Conservation (phyloP, 2,888 invertebrate genomes). For the Dicycla oo region DNA sequence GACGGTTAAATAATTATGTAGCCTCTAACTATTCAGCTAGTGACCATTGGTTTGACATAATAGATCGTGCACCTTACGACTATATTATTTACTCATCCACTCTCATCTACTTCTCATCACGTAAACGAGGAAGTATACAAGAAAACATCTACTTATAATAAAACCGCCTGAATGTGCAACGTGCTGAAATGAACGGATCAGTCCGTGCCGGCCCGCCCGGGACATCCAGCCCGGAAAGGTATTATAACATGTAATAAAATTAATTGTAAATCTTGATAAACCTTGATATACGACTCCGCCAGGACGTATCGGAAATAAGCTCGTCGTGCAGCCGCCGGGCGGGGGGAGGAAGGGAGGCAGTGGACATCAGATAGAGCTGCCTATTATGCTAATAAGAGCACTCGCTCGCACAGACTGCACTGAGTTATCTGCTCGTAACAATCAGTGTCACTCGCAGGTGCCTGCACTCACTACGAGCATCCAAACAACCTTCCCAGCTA, state of each 20-base stretch:
- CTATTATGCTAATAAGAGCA: constrained; percentile 42
- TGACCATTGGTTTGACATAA: not conserved
- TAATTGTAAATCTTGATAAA: constrained; percentile 61
- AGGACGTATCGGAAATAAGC: constrained; percentile 65
- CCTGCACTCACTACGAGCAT: not conserved
- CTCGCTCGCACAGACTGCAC: constrained; percentile 1
- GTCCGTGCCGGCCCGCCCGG: constrained; percentile 7
- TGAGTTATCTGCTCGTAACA: constrained; percentile 26
- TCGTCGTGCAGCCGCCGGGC: constrained; percentile 25
- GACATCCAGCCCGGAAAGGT: not conserved
- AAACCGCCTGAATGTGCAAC: constrained; percentile 2
- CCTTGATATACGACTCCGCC: constrained; percentile 57
- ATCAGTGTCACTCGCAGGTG: constrained; percentile 4
- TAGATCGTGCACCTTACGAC: not conserved
- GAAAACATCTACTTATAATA: constrained; percentile 1
- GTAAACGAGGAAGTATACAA: not conserved
- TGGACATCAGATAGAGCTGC: constrained; percentile 31
- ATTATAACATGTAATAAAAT: constrained; percentile 54
- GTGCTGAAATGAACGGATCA: constrained; percentile 32
- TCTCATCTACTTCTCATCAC: no score
- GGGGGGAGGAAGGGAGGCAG: not conserved
- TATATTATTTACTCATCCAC: not conserved
- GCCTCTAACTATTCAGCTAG: no score
- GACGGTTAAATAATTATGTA: not conserved
- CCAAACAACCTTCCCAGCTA: no score